Conservation (phyloP, 2,888 invertebrate species). For the Xestia sexstrigata region DNA sequence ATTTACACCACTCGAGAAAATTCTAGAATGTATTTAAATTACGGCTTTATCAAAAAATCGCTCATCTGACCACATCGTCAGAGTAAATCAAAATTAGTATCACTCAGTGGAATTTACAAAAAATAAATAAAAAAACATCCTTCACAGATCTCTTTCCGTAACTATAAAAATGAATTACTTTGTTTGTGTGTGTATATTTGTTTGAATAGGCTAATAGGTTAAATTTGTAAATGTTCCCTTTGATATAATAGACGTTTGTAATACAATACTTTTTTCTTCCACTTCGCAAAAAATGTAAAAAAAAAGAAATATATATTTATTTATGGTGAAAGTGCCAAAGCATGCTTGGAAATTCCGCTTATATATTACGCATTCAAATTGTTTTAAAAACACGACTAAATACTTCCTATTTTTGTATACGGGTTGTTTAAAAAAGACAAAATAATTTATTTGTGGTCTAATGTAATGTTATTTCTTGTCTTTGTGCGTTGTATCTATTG, state of each 20-base stretch:
- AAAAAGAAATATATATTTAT: conserved; percentile 70
- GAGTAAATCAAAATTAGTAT: conserved; percentile 37
- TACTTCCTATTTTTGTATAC: conserved; percentile 51
- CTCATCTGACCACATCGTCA: conserved; percentile 35
- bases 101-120: conserved; percentile 52
- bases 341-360: conserved; percentile 71
- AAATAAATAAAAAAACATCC: conserved; percentile 57
- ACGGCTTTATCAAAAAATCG: neutral
- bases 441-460: neutral
- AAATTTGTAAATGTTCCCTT: conserved; percentile 86
- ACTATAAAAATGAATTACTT: conserved; percentile 69
- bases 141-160: conserved; percentile 80
- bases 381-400: conserved; percentile 52
- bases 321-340: conserved; percentile 85
- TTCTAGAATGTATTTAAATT: conserved; percentile 3
- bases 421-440: conserved; percentile 60
- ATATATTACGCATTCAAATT: conserved; percentile 56
- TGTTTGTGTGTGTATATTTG: conserved; percentile 88
- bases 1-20: neutral
- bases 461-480: conserved; percentile 14
- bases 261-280: conserved; percentile 72
- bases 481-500: conserved; percentile 25
- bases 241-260: conserved; percentile 67
- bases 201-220: conserved; percentile 87
- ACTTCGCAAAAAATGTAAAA: conserved; percentile 66